Evolutionary conservation across 2,797 vertebrate genomes (phyloP).

Genomic region (Arctocebus calabarensis): DNA sequence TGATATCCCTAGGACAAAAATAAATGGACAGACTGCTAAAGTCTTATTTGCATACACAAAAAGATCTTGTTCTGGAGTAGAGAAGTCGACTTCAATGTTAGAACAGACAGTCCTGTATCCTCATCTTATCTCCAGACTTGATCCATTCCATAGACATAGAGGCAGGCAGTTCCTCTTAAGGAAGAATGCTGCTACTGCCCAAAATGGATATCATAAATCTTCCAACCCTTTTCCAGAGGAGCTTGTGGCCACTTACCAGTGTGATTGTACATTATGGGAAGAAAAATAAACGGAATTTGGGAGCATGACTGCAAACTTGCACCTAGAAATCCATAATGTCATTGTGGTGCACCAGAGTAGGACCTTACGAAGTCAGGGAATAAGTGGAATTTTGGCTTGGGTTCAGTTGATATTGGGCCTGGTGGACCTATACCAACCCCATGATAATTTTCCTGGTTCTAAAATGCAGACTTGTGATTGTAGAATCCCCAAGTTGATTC

Average conservation of each 20-base stretch:
- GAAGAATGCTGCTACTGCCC: not conserved
- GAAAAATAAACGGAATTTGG: not conserved
- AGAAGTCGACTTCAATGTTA: not conserved
- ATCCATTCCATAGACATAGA: not conserved
- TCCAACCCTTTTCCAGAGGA: not conserved
- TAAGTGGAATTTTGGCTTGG: not conserved
- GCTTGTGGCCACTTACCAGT: not conserved
- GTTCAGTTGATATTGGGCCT: not conserved
- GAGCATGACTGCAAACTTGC: not conserved
- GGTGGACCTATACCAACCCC: not conserved
- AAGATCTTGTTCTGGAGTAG: not conserved
- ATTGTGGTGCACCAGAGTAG: not conserved
- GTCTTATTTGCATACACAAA: not conserved
- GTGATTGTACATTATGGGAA: not conserved
- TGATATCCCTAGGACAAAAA: constrained; percentile 1
- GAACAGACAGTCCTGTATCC: not conserved
- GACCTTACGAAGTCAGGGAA: not conserved
- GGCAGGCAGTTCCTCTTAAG: not conserved
- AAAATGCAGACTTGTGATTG: not conserved
- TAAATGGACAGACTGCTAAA: not conserved
- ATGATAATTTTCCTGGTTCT: not conserved
- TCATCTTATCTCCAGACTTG: not conserved
- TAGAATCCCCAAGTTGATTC: not conserved
- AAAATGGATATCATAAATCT: not conserved
- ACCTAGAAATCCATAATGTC: not conserved